Evolutionary conservation across 2,888 invertebrate genomes (phyloP).

Genomic region (Tigriopus californicus): DNA sequence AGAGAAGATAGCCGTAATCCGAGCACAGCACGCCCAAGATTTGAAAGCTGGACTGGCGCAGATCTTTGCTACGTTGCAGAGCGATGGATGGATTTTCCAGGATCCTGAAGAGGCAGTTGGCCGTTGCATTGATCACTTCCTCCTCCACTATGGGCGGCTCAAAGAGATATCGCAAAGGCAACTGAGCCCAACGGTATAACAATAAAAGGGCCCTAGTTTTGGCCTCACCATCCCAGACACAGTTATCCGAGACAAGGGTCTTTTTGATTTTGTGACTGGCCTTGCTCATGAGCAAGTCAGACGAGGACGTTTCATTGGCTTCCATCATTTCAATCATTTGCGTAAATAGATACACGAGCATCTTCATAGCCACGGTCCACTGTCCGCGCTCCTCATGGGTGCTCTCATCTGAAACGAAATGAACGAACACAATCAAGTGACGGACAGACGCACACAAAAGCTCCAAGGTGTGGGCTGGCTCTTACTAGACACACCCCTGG

Average conservation of each 20-base stretch:
- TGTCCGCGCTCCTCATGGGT: too few species aligned
- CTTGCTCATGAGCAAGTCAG: not conserved
- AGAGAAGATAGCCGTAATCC: constrained; percentile 14
- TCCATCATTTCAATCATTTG: constrained; percentile 6
- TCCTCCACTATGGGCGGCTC: constrained; percentile 62
- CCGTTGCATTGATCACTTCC: constrained; percentile 55
- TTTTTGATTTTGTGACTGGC: not conserved
- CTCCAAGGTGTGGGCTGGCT: too few species aligned
- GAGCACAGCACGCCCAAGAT: constrained; percentile 5
- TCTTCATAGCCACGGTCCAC: not conserved
- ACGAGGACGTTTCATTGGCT: not conserved
- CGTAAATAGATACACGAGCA: constrained; percentile 5
- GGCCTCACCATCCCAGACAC: constrained; percentile 40
- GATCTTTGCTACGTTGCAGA: not conserved
- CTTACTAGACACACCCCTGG: too few species aligned
- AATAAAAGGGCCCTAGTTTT: constrained; percentile 44
- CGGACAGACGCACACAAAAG: too few species aligned
- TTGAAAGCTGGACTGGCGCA: constrained; percentile 10
- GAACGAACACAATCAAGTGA: not conserved
- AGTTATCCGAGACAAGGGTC: not conserved
- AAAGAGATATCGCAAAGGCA: constrained; percentile 55
- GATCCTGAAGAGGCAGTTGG: not conserved
- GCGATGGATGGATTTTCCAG: constrained; percentile 8
- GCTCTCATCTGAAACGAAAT: too few species aligned
- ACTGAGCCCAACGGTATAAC: constrained; percentile 44